Evolutionary conservation across 2,113 vertebrate genomes (phyloP), one percentile per base, ranked within the genome.

Genomic region (Chinchilla lanigera): DNA sequence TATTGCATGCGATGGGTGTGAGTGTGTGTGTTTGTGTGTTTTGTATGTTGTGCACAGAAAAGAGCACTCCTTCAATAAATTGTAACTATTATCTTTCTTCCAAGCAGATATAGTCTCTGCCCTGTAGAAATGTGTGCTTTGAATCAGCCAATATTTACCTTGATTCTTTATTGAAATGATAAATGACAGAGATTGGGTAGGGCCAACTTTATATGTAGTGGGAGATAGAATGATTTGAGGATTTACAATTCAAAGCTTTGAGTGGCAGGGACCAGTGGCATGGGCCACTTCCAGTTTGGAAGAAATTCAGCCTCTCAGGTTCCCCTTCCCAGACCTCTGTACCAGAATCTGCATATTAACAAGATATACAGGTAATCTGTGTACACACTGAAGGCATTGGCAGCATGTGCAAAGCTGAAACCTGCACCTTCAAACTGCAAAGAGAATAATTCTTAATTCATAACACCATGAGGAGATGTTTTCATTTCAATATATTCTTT

Each of bases 121-220:
- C 93, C 81, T 96, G n/a, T 85, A 26, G 96, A 96, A 90, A 81
- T 81, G 85, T 90, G 80, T 96, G 92, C 90, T 97, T 94, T 96
- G 95, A 97, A 73, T 58, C 95, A 94, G 94, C 81, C 94, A 82
- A 83, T 95, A 96, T 96, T 98, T 92, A 77, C 94, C 89, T 81
- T 52, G 92, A 78, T 93, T 94, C 80, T 41, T 92, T 83, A 85
- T 52, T 96, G 96, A 77, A 92, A 82, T 26, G 63, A 65, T 88
- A 82, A 77, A 67, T 60, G 95, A 69, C 47, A 65, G 89, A 26
- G 89, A 69, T 22, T 3, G 60, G 92, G 82, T 54, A 88, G 77
- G 97, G 94, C 63, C 63, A 54, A 14, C 61, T 60, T 41, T 75
- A 4, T 38, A 54, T 75, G 58, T 3, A 24, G 33, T 28, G 41